Evolutionary conservation across 1,140 invertebrate species (phyloP), one percentile per base, ranked within the genome.

Genomic region (Cherax quadricarinatus): DNA sequence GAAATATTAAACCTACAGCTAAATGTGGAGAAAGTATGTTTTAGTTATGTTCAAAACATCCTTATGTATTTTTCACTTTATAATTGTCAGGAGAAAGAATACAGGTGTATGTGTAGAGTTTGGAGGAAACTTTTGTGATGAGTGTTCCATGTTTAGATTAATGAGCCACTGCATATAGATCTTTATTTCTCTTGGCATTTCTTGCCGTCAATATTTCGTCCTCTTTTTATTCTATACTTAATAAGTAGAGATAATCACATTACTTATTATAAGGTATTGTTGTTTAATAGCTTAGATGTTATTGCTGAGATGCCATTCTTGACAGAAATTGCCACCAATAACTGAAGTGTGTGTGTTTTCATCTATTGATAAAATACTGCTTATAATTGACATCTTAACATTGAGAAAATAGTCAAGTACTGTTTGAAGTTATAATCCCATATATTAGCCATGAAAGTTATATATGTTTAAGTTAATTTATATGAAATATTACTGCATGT

Each of bases 401-500:
- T 5, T 10, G 21, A 18, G 66, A 70, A 70, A 70, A 70, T 70
- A n/a, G 66, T 21, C 14, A 57, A 10, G 53, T 41, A 41, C 9
- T 60, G 57, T 21, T 6, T n/a, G 18, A 18, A 70, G 66, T 70
- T 70, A 12, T 21, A 70, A 12, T 70, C 21, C 3, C 14, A 70
- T 9, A 70, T 18, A 70, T n/a, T 1, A 70, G 18, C 9, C 9
- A 70, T 70, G 66, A n/a, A 70, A 21, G 66, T 18, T 41, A 41
- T 41, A 70, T 12, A 70, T 70, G 21, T 21, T 21, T 18, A 70
- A 70, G 14, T 70, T 70, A 70, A 18, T 12, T 18, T 70, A 18
- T 70, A 70, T 21, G 66, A 70, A 70, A n/a, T 70, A 70, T 70
- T 70, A 70, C 66, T 70, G 66, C 66, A 70, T 70, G 66, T 70